Evolutionary conservation across 1,140 invertebrate genomes (phyloP).

Genomic region (Galleria mellonella): DNA sequence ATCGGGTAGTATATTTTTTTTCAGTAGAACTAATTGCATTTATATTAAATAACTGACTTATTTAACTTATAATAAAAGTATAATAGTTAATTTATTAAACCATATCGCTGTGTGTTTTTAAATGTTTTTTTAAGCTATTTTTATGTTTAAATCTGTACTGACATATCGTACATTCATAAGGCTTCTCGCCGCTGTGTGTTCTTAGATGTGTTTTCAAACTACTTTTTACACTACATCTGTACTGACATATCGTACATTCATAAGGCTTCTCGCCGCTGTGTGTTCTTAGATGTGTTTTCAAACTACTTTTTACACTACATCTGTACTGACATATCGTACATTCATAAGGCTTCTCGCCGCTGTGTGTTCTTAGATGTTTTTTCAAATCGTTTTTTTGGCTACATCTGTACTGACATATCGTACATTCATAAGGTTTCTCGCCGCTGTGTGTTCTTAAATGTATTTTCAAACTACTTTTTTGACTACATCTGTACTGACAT

Average conservation of each 20-base stretch:
- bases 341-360: conserved; percentile 1
- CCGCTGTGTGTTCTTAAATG: conserved; percentile 11
- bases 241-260: not conserved
- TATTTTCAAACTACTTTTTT: not conserved
- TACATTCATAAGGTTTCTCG: conserved; percentile 7
- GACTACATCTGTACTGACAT: not conserved
- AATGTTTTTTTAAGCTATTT: not conserved
- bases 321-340: not conserved
- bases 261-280: not conserved
- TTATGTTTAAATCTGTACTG: not conserved
- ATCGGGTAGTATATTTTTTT: too few species aligned
- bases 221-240: not conserved
- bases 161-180: not conserved
- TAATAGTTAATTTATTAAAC: too few species aligned
- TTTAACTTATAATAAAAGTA: too few species aligned
- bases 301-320: not conserved
- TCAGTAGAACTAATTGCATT: too few species aligned
- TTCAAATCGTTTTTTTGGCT: not conserved
- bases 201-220: not conserved
- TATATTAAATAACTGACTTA: too few species aligned
- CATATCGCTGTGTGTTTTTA: conserved; percentile 1
- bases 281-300: not conserved
- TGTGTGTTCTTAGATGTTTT: not conserved
- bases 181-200: not conserved
- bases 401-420: not conserved